Base-by-base conservation (phyloP, 2,113 vertebrate genomes). In the Morone saxatilis region DNA sequence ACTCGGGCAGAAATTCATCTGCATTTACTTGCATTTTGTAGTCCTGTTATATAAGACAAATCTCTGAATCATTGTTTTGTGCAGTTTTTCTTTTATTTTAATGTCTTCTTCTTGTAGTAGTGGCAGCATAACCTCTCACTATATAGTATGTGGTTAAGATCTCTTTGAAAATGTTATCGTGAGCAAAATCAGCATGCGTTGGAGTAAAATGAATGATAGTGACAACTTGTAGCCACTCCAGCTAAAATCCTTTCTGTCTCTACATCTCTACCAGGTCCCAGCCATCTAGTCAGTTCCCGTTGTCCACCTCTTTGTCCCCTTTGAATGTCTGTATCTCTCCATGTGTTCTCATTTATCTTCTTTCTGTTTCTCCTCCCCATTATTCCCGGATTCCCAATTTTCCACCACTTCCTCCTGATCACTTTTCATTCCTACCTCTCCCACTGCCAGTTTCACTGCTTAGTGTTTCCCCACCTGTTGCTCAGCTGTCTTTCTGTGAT, bases 391-490 rank as follows among this genome's bases (percentile, higher is more conserved):
- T 80, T 84, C 70, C 72, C 56, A 68, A 76, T 89, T 90, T 91
- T 83, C 86, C 72, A 71, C 81, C 31, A 74, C 81, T 82, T 78
- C 77, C 73, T 77, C 59, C 59, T 76, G 81, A 71, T 83, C 81
- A 51, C 86, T 71, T 88, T 85, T 89, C 77, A 77, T 80, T 75
- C 65, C 72, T 83, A n/a, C 43, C 70, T 47, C 57, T 65, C 68
- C 41, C 40, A 12, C 68, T 54, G 41, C 17, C 45, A 57, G 50
- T 19, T 25, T 70, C 48, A 48, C 80, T 57, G 20, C 81, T 83
- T 51, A 76, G 72, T 41, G 82, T 84, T 86, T 82, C 76, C 72
- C 72, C 93, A 94, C 91, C 94, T 94, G 94, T 93, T 90, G 89
- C 87, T 86, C 71, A 56, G 91, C 90, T 53, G 75, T 89, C 89